phyloP scores from a whole-genome alignment of 2,113 vertebrate genomes.

The Archilochus colubris region DNA sequence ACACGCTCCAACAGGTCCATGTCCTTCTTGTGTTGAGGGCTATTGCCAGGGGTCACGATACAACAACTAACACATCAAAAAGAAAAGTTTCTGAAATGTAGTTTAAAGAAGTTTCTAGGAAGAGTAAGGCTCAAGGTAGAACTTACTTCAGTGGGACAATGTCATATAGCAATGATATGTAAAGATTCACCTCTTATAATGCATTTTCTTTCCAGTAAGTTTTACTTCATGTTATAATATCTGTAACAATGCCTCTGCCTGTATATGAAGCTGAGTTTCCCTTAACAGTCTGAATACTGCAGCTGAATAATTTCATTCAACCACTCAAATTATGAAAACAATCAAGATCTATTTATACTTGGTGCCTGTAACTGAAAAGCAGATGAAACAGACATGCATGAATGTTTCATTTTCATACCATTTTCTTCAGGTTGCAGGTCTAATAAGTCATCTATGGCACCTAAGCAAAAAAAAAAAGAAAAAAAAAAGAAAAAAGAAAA shows the following conservation, averaged over 20 bases:
- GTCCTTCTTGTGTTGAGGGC: too few relatives aligned
- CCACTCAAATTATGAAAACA: neutral
- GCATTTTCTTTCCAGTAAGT: neutral
- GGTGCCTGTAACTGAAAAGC: neutral
- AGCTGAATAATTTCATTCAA: neutral
- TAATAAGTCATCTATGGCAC: slow-evolving; percentile 75
- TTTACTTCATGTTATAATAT: neutral
- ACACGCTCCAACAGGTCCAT: too few relatives aligned
- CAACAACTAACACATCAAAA: neutral
- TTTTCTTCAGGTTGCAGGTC: slow-evolving; percentile 75
- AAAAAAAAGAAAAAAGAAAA: neutral
- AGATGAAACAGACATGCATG: neutral
- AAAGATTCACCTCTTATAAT: neutral
- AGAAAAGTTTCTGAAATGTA: neutral
- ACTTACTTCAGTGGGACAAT: neutral
- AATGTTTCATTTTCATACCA: slow-evolving; percentile 67
- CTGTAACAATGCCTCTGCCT: neutral
- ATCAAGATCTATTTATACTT: neutral
- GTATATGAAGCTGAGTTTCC: neutral
- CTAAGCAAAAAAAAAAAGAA: neutral
- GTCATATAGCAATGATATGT: too few relatives aligned
- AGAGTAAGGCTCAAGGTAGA: neutral
- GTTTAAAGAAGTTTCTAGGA: neutral
- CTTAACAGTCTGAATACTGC: neutral
- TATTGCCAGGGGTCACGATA: neutral